A percentile compares a stretch with the other conserved stretches of the same genome.
phyloP scores from a whole-genome alignment of 35 echinoderm and acorn worm genomes.

The Lytechinus variegatus region DNA sequence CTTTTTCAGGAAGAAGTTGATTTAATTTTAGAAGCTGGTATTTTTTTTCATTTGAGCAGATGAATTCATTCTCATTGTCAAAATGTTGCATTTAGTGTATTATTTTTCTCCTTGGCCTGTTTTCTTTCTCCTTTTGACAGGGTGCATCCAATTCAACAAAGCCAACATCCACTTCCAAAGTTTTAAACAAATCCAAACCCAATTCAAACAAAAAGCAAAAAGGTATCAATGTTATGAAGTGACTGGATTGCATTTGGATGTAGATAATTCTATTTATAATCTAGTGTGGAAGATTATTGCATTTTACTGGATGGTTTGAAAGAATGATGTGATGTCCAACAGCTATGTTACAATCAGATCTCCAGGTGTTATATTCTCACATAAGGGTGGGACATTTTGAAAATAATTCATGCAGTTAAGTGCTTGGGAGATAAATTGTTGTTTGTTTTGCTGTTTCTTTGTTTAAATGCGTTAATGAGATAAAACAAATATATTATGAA shows the following conservation, averaged over 20 bases:
- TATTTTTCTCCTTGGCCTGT: not conserved
- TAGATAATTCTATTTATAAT: not conserved
- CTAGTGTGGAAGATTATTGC: not conserved
- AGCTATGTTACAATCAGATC: not conserved
- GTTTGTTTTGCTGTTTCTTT: not conserved
- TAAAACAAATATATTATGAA: no score
- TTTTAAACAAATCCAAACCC: slow-evolving; percentile 40
- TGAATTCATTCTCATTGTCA: not conserved
- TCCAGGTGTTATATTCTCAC: not conserved
- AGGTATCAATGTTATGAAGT: slow-evolving; percentile 17
- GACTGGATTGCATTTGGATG: not conserved
- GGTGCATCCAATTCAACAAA: not conserved
- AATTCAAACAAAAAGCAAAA: slow-evolving; percentile 22
- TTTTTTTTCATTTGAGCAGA: not conserved
- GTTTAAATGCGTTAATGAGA: not conserved
- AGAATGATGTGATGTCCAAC: not conserved
- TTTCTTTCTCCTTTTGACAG: not conserved
- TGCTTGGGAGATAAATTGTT: no score
- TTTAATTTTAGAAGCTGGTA: not conserved
- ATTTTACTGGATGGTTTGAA: slow-evolving; percentile 13
- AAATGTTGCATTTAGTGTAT: not conserved
- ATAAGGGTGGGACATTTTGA: not conserved
- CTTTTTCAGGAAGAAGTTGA: no score
- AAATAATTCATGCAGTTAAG: not conserved
- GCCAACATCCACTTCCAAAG: slow-evolving; percentile 22